Evolutionary conservation across 2,113 vertebrate species (phyloP).

Genomic region (Carassius auratus): DNA sequence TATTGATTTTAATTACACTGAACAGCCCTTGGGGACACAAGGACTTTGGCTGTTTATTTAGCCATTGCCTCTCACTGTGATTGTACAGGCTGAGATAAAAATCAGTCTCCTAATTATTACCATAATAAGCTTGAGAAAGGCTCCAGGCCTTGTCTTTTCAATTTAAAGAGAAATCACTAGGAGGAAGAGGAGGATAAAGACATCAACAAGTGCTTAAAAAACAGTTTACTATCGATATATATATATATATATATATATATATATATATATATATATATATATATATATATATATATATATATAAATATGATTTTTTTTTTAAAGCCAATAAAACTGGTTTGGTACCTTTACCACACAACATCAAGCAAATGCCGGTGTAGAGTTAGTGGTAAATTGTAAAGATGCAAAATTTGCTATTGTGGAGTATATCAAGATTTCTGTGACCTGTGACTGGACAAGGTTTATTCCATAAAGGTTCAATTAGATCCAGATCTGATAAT

Average conservation of each 20-base stretch:
- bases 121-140: conserved; percentile 87
- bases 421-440: conserved; percentile 62
- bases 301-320: neutral
- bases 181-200: conserved; percentile 45
- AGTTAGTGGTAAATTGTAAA: conserved; percentile 33
- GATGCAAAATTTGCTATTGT: conserved; percentile 47
- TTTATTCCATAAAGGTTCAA: conserved; percentile 62
- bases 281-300: too few species aligned
- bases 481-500: conserved; percentile 66
- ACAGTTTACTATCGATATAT: neutral
- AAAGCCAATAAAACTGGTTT: neutral
- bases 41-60: conserved; percentile 93
- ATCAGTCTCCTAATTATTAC: conserved; percentile 92
- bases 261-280: too few species aligned
- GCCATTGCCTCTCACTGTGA: conserved; percentile 79
- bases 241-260: too few species aligned
- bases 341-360: neutral
- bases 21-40: conserved; percentile 92
- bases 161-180: conserved; percentile 69
- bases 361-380: conserved; percentile 5
- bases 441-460: conserved; percentile 61
- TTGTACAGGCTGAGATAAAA: conserved; percentile 93
- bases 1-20: conserved; percentile 99
- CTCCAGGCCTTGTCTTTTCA: conserved; percentile 78
- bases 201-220: conserved; percentile 34